phyloP scores from a whole-genome alignment of 2,113 vertebrate species.

The Oophaga pumilio region DNA sequence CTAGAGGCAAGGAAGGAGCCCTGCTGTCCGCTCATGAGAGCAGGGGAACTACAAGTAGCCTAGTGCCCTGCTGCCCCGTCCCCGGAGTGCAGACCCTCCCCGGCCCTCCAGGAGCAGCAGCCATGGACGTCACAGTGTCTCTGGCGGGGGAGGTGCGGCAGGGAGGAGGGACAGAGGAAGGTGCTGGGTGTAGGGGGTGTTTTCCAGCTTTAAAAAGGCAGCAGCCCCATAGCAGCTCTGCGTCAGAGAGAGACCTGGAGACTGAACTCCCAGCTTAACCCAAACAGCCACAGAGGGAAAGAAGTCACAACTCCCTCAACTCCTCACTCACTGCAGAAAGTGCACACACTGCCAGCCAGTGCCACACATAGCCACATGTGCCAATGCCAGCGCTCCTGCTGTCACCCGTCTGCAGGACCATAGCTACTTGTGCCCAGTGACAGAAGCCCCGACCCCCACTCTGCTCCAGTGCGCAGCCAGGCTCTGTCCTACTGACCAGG shows the following conservation, averaged over 20 bases:
- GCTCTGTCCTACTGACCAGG: constrained; percentile 40
- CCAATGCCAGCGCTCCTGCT: constrained; percentile 38
- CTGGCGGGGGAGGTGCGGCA: constrained; percentile 76
- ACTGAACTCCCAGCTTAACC: constrained; percentile 64
- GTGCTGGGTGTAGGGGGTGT: constrained; percentile 75
- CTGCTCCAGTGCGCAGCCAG: neutral
- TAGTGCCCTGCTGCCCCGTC: constrained; percentile 4
- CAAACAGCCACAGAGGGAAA: constrained; percentile 46
- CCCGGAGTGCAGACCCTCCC: constrained; percentile 5
- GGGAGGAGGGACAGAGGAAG: constrained; percentile 76
- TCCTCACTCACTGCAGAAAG: constrained; percentile 21
- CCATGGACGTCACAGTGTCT: constrained; percentile 76
- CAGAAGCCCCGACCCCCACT: neutral
- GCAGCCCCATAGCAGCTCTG: constrained; percentile 76
- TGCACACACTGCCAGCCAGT: constrained; percentile 10
- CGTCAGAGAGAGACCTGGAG: constrained; percentile 81
- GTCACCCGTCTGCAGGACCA: constrained; percentile 21
- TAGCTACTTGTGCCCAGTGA: neutral
- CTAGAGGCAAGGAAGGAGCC: neutral
- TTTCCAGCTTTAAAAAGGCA: constrained; percentile 94
- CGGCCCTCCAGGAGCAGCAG: constrained; percentile 64
- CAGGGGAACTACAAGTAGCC: neutral
- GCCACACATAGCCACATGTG: constrained; percentile 22
- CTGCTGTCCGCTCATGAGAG: neutral
- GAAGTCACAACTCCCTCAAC: constrained; percentile 42